Conservation (phyloP, 2,797 vertebrate species). For the Parambassis ranga region DNA sequence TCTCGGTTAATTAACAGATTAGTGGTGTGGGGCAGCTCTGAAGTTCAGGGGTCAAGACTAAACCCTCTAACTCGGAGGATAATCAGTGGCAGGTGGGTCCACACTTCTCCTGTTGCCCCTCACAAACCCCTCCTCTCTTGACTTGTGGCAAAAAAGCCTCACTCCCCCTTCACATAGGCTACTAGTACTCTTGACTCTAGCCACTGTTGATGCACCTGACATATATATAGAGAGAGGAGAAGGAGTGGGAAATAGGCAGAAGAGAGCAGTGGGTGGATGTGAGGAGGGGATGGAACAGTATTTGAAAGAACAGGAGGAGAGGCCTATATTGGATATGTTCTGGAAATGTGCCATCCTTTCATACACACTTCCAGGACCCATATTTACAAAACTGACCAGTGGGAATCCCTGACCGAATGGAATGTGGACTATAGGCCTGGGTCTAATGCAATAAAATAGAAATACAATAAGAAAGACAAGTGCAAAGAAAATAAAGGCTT, state of each 20-base stretch:
- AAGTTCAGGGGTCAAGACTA: slow-evolving; percentile 86
- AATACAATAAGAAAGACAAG: slow-evolving; percentile 58
- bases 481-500: slow-evolving; percentile 59
- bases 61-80: slow-evolving; percentile 78
- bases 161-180: background rate
- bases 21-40: slow-evolving; percentile 81
- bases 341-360: slow-evolving; percentile 74
- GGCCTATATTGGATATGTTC: slow-evolving; percentile 66
- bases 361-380: slow-evolving; percentile 48
- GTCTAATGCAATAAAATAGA: slow-evolving; percentile 70
- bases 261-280: slow-evolving; percentile 5
- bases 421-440: slow-evolving; percentile 53
- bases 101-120: slow-evolving; percentile 78
- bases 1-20: slow-evolving; percentile 90
- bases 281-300: slow-evolving; percentile 7
- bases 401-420: slow-evolving; percentile 71
- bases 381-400: slow-evolving; percentile 81
- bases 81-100: slow-evolving; percentile 84
- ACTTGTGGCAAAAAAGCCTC: slow-evolving; percentile 70
- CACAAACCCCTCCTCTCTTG: slow-evolving; percentile 62
- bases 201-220: slow-evolving; percentile 50
- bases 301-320: slow-evolving; percentile 49
- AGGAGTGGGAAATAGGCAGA: background rate
- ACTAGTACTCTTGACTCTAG: slow-evolving; percentile 54
- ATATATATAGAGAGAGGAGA: slow-evolving; percentile 32